phyloP scores from a whole-genome alignment of 2,888 invertebrate genomes.

The Mimumesa dahlbomi region DNA sequence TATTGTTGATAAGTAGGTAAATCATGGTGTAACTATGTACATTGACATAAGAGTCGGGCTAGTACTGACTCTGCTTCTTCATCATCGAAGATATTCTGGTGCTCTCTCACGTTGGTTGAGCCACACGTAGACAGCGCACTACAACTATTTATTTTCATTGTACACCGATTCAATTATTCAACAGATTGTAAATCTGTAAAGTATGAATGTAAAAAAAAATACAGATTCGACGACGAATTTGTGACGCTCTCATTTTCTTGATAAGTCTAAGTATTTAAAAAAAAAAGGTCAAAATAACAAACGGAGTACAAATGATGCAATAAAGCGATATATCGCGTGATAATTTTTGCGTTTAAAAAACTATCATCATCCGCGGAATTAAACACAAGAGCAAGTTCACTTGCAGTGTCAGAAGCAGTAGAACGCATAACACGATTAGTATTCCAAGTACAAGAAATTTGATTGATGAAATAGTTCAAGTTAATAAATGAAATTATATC shows the following conservation, averaged over 20 bases:
- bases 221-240: constrained; percentile 64
- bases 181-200: constrained; percentile 51
- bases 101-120: constrained; percentile 56
- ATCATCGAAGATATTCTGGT: constrained; percentile 57
- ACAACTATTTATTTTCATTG: constrained; percentile 72
- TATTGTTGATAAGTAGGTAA: constrained; percentile 73
- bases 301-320: constrained; percentile 5
- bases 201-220: constrained; percentile 58
- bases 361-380: too few relatives aligned
- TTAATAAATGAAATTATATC: too few relatives aligned
- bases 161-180: constrained; percentile 54
- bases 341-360: too few relatives aligned
- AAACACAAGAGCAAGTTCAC: too few relatives aligned
- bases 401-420: too few relatives aligned
- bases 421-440: too few relatives aligned
- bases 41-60: constrained; percentile 59
- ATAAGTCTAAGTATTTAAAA: neutral
- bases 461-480: too few relatives aligned
- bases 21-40: constrained; percentile 62
- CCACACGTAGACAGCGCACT: constrained; percentile 49
- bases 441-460: too few relatives aligned
- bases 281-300: constrained; percentile 1
- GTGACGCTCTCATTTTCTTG: constrained; percentile 23
- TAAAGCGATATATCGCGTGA: too few relatives aligned
- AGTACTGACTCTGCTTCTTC: constrained; percentile 45